These are phyloP conservation scores for Heliocidaris tuberculata DNA, from an alignment of 35 echinoderm and acorn worm species.

Conservation along the genomic window DNA sequence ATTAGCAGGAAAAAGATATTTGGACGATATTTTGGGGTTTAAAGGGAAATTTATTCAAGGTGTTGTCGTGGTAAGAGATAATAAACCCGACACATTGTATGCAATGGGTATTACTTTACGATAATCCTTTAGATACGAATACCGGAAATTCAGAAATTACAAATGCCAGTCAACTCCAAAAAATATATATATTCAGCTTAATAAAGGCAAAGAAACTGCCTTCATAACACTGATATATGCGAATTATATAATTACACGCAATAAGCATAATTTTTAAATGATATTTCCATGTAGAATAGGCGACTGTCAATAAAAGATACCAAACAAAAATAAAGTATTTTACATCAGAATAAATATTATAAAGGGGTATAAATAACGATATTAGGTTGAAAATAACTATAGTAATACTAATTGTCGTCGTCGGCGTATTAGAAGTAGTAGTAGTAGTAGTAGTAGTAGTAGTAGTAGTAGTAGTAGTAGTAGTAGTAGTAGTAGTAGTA, in stretches of 20 bases:
- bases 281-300: no score
- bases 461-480: no score
- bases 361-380: no score
- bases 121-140: not conserved
- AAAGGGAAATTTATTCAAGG: not conserved
- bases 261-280: not conserved
- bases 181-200: no score
- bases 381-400: no score
- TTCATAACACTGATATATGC: not conserved
- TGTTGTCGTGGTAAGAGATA: not conserved
- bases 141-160: not conserved
- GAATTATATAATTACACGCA: not conserved
- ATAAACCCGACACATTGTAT: no score
- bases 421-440: no score
- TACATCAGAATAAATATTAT: not conserved
- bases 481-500: no score
- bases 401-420: no score
- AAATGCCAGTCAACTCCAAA: no score
- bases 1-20: not conserved
- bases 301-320: not conserved
- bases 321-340: not conserved
- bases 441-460: no score
- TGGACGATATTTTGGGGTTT: not conserved
- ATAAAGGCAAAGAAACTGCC: not conserved
- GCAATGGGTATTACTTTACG: not conserved